A percentile compares a stretch with the other conserved stretches of the same genome.
Evolutionary conservation across 2,797 vertebrate species (phyloP).

Genomic region (Setipinna tenuifilis): DNA sequence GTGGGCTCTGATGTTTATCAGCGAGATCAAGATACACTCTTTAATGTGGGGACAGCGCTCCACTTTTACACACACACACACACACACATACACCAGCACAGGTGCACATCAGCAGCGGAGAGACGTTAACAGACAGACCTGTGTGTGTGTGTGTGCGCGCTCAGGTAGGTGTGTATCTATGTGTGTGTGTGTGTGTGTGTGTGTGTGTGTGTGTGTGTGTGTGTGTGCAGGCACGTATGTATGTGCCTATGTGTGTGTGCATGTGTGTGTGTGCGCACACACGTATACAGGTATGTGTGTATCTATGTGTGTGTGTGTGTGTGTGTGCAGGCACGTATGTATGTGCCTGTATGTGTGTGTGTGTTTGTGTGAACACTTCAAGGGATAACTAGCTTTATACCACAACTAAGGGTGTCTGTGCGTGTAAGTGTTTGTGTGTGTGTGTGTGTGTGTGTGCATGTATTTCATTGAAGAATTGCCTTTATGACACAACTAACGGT

Average conservation of each 20-base stretch:
- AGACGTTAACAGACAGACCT: no score
- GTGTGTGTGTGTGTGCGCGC: no score
- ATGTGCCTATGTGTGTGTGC: no score
- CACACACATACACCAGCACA: no score
- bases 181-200: background rate
- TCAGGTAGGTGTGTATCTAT: no score
- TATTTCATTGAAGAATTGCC: background rate
- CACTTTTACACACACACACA: no score
- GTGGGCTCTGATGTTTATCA: no score
- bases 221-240: background rate
- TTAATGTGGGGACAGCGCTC: no score
- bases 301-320: slow-evolving; percentile 19
- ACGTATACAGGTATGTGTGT: slow-evolving; percentile 37
- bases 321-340: background rate
- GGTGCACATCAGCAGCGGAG: no score
- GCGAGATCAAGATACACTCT: no score
- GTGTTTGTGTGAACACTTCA: background rate
- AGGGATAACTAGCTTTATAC: slow-evolving; percentile 47
- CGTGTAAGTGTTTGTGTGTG: slow-evolving; percentile 34
- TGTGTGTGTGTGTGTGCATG: slow-evolving; percentile 36
- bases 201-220: background rate
- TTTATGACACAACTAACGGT: background rate
- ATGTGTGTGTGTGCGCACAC: no score
- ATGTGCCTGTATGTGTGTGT: background rate
- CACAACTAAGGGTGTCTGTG: slow-evolving; percentile 26